Conservation (phyloP, 2,113 vertebrate genomes). For the Lepisosteus oculatus region DNA sequence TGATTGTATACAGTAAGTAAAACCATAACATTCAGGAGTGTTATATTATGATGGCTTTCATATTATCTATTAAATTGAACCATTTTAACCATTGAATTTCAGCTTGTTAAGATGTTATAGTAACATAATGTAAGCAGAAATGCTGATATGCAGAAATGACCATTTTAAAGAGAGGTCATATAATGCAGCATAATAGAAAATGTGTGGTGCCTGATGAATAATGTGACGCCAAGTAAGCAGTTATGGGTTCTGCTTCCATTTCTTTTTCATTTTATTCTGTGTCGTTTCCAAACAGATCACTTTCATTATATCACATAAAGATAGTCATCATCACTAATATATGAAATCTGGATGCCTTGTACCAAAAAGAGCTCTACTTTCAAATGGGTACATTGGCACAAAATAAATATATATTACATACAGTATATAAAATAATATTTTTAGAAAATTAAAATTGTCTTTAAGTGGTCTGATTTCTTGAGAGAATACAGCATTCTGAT, state of each 20-base stretch:
- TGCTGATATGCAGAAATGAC: not conserved
- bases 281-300: not conserved
- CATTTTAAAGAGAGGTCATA: no score
- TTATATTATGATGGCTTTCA: no score
- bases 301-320: not conserved
- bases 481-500: no score
- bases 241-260: not conserved
- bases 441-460: no score
- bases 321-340: not conserved
- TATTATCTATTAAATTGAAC: no score
- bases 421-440: no score
- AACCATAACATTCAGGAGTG: not conserved
- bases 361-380: not conserved
- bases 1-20: not conserved
- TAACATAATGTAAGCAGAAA: not conserved
- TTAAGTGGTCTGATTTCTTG: no score
- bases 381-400: no score
- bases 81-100: no score
- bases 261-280: not conserved
- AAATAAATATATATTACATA: no score
- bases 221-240: not conserved
- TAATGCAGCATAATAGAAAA: no score
- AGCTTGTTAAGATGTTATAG: no score
- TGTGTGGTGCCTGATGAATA: not conserved
- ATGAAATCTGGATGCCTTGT: not conserved